These are phyloP conservation scores for Oreonectes daqikongensis DNA, from an alignment of 2,797 vertebrate genomes.

Conservation along the genomic window DNA sequence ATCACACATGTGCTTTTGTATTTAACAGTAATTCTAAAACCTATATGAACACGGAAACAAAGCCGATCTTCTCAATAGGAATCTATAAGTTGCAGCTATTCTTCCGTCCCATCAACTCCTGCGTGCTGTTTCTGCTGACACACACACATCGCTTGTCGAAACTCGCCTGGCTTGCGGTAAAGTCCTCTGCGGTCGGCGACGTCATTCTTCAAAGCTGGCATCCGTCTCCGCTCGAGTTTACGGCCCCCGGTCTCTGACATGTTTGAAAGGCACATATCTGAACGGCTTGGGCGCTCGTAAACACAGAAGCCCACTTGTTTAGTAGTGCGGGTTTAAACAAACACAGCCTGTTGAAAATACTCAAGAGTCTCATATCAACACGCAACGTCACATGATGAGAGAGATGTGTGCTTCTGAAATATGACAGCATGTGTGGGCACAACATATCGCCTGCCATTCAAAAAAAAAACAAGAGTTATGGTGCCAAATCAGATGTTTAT, in stretches of 20 bases:
- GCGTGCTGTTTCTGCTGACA: slow-evolving; percentile 62
- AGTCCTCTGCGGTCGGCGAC: slow-evolving; percentile 65
- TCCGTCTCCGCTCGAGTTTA: slow-evolving; percentile 68
- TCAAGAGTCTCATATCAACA: slow-evolving; percentile 45
- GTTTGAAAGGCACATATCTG: slow-evolving; percentile 76
- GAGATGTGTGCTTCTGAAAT: slow-evolving; percentile 52
- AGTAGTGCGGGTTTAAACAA: slow-evolving; percentile 48
- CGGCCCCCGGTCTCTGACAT: slow-evolving; percentile 70
- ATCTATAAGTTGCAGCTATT: slow-evolving; percentile 53
- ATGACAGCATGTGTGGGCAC: slow-evolving; percentile 19
- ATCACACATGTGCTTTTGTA: slow-evolving; percentile 61
- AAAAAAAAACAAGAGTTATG: slow-evolving; percentile 14
- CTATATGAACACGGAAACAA: slow-evolving; percentile 58
- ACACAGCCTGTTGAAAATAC: slow-evolving; percentile 44
- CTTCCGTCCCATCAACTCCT: slow-evolving; percentile 5
- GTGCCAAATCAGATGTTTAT: slow-evolving; percentile 3
- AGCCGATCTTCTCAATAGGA: slow-evolving; percentile 51
- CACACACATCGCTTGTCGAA: slow-evolving; percentile 67
- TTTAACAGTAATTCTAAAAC: slow-evolving; percentile 61
- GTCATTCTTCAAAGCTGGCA: slow-evolving; percentile 74
- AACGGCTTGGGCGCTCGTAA: slow-evolving; percentile 70
- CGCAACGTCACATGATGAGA: slow-evolving; percentile 50
- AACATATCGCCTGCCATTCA: neutral
- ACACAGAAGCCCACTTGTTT: slow-evolving; percentile 67
- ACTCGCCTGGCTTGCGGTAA: slow-evolving; percentile 69